Conservation (phyloP, 1,140 invertebrate species). For the Lepidurus arcticus region DNA sequence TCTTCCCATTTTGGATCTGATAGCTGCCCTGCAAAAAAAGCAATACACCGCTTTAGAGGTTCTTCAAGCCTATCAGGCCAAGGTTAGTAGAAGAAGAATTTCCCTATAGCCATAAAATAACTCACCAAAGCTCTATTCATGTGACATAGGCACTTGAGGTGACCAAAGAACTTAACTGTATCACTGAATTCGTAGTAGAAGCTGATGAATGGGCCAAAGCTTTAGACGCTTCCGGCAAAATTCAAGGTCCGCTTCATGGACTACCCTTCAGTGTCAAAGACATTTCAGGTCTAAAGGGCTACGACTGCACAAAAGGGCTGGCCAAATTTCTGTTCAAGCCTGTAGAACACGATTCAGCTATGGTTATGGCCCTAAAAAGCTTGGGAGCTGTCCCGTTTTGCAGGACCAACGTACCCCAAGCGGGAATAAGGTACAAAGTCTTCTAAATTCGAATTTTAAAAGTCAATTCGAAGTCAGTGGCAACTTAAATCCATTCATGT, state of each 20-base stretch:
- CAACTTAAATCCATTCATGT: neutral
- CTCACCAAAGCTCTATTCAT: neutral
- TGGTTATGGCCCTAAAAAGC: slow-evolving; percentile 40
- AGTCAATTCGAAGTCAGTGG: neutral
- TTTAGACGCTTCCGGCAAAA: slow-evolving; percentile 39
- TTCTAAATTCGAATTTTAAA: neutral
- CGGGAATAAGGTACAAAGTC: slow-evolving; percentile 31
- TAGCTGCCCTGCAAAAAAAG: slow-evolving; percentile 22
- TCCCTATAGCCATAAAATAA: neutral
- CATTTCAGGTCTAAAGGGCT: slow-evolving; percentile 43
- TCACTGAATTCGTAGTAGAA: slow-evolving; percentile 42
- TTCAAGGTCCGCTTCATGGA: slow-evolving; percentile 42
- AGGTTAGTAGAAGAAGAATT: slow-evolving; percentile 12
- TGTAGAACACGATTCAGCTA: slow-evolving; percentile 39
- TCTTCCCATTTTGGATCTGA: slow-evolving; percentile 6
- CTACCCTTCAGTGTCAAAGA: slow-evolving; percentile 45
- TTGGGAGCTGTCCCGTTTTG: slow-evolving; percentile 47
- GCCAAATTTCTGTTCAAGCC: slow-evolving; percentile 43
- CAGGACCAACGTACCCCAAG: slow-evolving; percentile 49
- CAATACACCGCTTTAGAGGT: slow-evolving; percentile 25
- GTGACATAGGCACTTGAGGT: slow-evolving; percentile 40
- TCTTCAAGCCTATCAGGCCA: slow-evolving; percentile 30
- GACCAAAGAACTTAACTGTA: slow-evolving; percentile 41
- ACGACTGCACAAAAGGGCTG: slow-evolving; percentile 47
- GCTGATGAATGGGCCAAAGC: slow-evolving; percentile 41